Evolutionary conservation across 2,113 vertebrate genomes (phyloP), one percentile per base, ranked within the genome.

Genomic region (Myocastor coypus): DNA sequence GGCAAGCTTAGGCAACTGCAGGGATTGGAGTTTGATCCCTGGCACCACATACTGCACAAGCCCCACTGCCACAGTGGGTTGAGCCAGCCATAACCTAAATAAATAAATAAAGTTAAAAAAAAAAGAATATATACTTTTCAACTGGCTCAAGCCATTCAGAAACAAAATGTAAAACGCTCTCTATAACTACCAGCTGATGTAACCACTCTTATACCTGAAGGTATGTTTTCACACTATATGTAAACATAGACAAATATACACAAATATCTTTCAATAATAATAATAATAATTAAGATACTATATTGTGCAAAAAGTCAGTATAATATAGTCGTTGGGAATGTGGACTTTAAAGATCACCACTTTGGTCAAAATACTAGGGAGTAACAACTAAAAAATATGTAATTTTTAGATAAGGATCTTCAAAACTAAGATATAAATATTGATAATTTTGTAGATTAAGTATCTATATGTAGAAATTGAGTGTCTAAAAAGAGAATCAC

Each of bases 211-310:
- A 75, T 22, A 68, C 81, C 93, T 8, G 20, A 66, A 17, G 66
- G 22, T 50, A 68, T 68, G 50, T 88, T 92, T 87, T 73, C n/a
- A 92, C 32, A 68, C 6, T 83, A 93, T 75, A 93, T 82, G 92
- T 78, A 85, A 71, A 50, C 34, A 80, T 22, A 59, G 50, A 46
- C 32, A 91, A 89, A 94, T 46, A 50, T 1, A 77, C 12, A 57
- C 42, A 68, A 77, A 82, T 52, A 61, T 8, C 40, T 69, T 77
- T 73, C 4, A 26, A 40, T 32, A 66, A 64, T 34, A 82, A 26
- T 22, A 82, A 42, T 1, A 14, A 16, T 32, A 37, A 52, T 26
- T 40, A 92, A 73, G 34, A 57, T 85, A 34, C 46, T 8, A 24
- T 82, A 55, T 10, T 37, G 46, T 19, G 30, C 19, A 75, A 20